Evolutionary conservation across 92 coral and sea anemone species (phyloP).

Genomic region (Umimayanthus kanabou): DNA sequence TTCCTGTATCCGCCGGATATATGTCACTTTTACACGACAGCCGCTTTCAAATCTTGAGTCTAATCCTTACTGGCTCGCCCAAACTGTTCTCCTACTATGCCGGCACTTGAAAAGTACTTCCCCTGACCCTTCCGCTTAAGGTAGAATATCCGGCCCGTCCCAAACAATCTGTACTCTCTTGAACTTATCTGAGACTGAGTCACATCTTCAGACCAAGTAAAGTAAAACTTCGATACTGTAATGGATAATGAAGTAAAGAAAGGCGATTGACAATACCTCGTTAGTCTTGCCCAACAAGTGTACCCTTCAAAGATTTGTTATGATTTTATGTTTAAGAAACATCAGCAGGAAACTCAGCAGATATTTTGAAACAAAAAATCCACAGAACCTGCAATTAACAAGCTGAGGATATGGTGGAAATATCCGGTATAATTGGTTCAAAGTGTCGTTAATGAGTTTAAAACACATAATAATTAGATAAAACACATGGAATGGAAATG

Average conservation of each 20-base stretch:
- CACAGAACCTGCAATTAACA: background rate
- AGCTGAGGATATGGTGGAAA: slow-evolving; percentile 3
- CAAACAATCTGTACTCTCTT: background rate
- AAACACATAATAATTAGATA: slow-evolving; percentile 30
- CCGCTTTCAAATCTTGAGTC: background rate
- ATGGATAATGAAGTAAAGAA: background rate
- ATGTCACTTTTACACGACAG: background rate
- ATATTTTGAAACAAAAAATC: background rate
- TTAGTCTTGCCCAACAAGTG: background rate
- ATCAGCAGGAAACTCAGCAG: background rate
- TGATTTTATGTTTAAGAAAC: background rate
- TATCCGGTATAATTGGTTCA: slow-evolving; percentile 28
- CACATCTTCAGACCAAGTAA: background rate
- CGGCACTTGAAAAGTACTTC: background rate
- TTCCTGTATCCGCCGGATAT: slow-evolving; percentile 4
- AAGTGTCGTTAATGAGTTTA: slow-evolving; percentile 33
- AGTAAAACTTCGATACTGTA: background rate
- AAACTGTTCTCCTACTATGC: background rate
- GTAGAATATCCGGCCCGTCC: background rate
- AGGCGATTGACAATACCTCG: background rate
- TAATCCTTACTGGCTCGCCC: background rate
- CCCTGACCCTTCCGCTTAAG: background rate
- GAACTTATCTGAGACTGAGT: background rate
- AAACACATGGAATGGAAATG: background rate
- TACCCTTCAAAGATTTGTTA: background rate